phyloP scores from a whole-genome alignment of 2,113 vertebrate species.

The Glareola pratincola region DNA sequence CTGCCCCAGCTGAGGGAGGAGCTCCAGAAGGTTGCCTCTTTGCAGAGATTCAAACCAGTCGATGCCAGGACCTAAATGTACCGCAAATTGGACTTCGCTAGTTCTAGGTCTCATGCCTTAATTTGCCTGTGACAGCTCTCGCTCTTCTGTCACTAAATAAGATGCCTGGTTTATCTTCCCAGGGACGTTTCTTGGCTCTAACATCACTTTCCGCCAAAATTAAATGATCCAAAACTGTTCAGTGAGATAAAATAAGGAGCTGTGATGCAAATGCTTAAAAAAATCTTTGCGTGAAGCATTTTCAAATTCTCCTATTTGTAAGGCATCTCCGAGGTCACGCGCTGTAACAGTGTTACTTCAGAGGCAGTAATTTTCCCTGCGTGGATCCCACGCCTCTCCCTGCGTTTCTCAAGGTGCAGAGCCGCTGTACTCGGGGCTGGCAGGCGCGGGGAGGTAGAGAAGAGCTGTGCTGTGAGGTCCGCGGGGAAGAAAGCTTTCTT shows the following conservation, averaged over 20 bases:
- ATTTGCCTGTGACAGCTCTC: not conserved
- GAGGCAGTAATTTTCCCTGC: not conserved
- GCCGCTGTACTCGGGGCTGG: not conserved
- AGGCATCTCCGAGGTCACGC: not conserved
- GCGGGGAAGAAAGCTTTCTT: not conserved
- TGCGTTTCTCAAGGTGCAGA: not conserved
- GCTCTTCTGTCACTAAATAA: no score
- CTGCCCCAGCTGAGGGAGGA: not conserved
- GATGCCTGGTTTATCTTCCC: not conserved
- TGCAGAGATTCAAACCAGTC: not conserved
- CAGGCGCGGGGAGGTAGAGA: accelerated
- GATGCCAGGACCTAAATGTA: not conserved
- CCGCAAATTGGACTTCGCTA: not conserved
- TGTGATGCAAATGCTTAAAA: not conserved
- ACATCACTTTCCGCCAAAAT: not conserved
- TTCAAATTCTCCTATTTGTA: not conserved
- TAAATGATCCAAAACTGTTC: not conserved
- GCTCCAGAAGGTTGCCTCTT: no score
- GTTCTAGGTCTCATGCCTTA: not conserved
- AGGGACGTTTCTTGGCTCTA: not conserved
- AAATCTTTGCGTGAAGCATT: not conserved
- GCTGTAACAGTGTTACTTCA: not conserved
- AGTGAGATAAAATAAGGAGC: not conserved
- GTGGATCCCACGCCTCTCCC: not conserved
- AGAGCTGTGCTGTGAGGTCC: not conserved